phyloP scores from a whole-genome alignment of 1,140 invertebrate genomes.

The Temnothorax nylanderi region DNA sequence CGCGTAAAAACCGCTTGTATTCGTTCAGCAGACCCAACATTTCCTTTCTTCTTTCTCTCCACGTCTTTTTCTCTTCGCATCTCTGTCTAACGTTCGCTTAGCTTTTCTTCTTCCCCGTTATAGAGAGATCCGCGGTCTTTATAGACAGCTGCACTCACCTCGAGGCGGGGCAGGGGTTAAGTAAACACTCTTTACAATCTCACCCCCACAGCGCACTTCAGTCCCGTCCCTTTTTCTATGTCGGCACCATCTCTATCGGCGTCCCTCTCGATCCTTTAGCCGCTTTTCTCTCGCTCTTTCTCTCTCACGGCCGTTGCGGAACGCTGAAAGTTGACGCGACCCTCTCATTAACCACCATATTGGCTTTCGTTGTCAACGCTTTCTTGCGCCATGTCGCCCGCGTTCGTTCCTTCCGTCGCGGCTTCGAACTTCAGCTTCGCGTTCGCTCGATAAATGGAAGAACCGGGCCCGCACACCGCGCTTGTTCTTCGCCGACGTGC shows the following conservation, averaged over 20 bases:
- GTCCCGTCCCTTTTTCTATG: slow-evolving; percentile 24
- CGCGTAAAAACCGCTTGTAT: slow-evolving; percentile 72
- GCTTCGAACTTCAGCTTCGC: slow-evolving; percentile 36
- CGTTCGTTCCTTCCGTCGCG: slow-evolving; percentile 31
- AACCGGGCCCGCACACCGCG: background rate
- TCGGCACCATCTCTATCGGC: background rate
- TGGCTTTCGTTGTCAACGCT: slow-evolving; percentile 64
- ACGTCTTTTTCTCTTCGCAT: background rate
- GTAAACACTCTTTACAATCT: slow-evolving; percentile 73
- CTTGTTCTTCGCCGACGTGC: slow-evolving; percentile 37
- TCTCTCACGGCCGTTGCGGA: slow-evolving; percentile 20
- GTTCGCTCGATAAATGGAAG: slow-evolving; percentile 53
- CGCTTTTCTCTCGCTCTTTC: background rate
- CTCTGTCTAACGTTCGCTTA: slow-evolving; percentile 4
- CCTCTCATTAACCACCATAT: slow-evolving; percentile 57
- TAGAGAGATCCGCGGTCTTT: slow-evolving; percentile 50
- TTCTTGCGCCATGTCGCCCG: slow-evolving; percentile 44
- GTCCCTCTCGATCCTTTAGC: background rate
- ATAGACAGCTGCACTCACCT: slow-evolving; percentile 69
- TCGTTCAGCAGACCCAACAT: slow-evolving; percentile 66
- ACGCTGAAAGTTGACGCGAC: slow-evolving; percentile 46
- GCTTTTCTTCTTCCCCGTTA: slow-evolving; percentile 23
- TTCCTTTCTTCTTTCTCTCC: slow-evolving; percentile 17
- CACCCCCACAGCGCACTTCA: slow-evolving; percentile 39
- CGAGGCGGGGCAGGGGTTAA: slow-evolving; percentile 61